Conservation (phyloP, 2,113 vertebrate genomes). For the Melozone crissalis region DNA sequence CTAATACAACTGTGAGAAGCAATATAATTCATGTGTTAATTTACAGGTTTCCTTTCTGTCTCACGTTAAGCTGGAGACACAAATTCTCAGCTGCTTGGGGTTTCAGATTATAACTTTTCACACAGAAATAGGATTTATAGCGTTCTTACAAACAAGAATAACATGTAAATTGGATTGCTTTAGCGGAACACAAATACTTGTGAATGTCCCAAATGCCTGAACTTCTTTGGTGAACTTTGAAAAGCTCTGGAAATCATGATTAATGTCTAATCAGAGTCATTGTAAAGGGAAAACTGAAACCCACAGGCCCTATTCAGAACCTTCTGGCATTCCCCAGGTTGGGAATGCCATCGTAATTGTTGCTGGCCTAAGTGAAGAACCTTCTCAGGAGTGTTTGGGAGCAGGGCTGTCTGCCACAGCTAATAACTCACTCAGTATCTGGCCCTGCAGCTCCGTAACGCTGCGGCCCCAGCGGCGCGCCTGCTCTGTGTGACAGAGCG, state of each 20-base stretch:
- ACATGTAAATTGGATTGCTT: not conserved
- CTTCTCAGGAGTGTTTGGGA: slow-evolving; percentile 72
- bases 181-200: not conserved
- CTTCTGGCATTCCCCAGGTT: slow-evolving; percentile 43
- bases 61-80: not conserved
- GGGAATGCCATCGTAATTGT: slow-evolving; percentile 64
- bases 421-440: slow-evolving; percentile 80
- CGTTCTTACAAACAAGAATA: not conserved
- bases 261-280: slow-evolving; percentile 52
- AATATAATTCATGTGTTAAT: not conserved
- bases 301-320: slow-evolving; percentile 21
- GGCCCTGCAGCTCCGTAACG: slow-evolving; percentile 66
- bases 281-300: slow-evolving; percentile 10
- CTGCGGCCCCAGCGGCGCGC: slow-evolving; percentile 48
- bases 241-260: slow-evolving; percentile 68
- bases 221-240: slow-evolving; percentile 66
- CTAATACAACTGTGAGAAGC: not conserved
- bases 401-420: slow-evolving; percentile 74
- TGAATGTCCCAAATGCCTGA: slow-evolving; percentile 44
- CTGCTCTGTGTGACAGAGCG: slow-evolving; percentile 68
- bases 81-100: not conserved
- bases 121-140: not conserved
- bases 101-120: not conserved
- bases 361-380: slow-evolving; percentile 63
- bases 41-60: not conserved